Conservation (phyloP, 2,797 vertebrate species). For the Periophthalmus magnuspinnatus region DNA sequence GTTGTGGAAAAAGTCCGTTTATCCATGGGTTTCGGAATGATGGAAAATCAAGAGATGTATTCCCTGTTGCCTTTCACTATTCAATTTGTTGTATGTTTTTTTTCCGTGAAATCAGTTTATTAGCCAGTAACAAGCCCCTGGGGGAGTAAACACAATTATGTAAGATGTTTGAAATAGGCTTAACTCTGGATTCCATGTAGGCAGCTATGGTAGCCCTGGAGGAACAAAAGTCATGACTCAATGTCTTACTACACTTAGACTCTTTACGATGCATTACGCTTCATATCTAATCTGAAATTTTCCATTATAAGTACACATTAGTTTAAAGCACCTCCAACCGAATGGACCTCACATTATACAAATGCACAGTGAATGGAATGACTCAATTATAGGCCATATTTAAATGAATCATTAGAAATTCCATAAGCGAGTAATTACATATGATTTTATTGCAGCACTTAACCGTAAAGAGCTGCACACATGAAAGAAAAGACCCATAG, state of each 20-base stretch:
- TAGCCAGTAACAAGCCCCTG: conserved; percentile 13
- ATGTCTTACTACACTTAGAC: neutral
- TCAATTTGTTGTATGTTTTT: neutral
- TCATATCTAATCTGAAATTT: neutral
- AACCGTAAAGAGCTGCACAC: neutral
- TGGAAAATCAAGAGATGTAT: too few species aligned
- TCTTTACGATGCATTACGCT: neutral
- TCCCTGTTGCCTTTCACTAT: neutral
- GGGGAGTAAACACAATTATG: conserved; percentile 1
- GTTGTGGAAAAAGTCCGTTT: too few species aligned
- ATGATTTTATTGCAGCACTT: neutral
- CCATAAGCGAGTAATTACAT: neutral
- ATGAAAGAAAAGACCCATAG: neutral
- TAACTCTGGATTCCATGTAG: neutral
- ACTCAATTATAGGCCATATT: neutral
- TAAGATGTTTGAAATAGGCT: neutral
- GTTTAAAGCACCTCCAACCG: neutral
- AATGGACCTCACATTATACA: neutral
- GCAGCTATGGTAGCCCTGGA: neutral
- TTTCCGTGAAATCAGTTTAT: conserved; percentile 18
- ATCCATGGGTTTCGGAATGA: too few species aligned
- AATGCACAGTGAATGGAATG: neutral
- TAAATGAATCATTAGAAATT: conserved; percentile 7
- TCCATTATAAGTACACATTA: neutral
- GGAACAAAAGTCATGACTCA: neutral